Evolutionary conservation across 2,113 vertebrate genomes (phyloP).

Genomic region (Paradoxurus hermaphroditus): DNA sequence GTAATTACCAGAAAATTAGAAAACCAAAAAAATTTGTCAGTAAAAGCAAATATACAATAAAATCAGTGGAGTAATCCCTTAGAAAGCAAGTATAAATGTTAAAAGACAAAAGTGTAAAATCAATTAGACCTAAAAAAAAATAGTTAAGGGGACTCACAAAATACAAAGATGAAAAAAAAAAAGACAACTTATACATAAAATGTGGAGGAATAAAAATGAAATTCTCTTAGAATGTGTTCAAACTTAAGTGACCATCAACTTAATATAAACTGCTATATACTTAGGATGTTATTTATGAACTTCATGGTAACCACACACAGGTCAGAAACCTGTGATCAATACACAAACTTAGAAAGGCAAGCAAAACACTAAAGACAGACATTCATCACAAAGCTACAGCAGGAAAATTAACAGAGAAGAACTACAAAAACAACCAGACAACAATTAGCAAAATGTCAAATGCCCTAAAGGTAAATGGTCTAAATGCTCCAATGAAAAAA

Average conservation of each 20-base stretch:
- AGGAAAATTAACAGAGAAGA: background rate
- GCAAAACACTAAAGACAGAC: background rate
- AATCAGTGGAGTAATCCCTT: background rate
- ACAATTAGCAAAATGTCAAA: background rate
- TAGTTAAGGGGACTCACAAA: background rate
- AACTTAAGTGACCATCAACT: background rate
- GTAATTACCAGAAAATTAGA: background rate
- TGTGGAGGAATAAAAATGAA: background rate
- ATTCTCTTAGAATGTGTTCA: background rate
- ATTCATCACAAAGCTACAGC: background rate
- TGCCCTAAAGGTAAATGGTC: background rate
- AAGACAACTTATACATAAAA: background rate
- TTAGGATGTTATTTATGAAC: background rate
- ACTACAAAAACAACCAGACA: background rate
- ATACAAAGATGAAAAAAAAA: background rate
- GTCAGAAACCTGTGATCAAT: background rate
- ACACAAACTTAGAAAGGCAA: background rate
- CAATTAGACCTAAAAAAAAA: background rate
- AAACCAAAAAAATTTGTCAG: background rate
- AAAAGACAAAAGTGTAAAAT: background rate
- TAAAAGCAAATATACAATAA: background rate
- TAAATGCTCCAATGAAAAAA: background rate
- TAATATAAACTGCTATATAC: background rate
- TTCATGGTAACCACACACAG: background rate
- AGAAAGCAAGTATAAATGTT: background rate